These are phyloP conservation scores for Dunckerocampus dactyliophorus DNA, from an alignment of 2,113 vertebrate species.

Conservation along the genomic window DNA sequence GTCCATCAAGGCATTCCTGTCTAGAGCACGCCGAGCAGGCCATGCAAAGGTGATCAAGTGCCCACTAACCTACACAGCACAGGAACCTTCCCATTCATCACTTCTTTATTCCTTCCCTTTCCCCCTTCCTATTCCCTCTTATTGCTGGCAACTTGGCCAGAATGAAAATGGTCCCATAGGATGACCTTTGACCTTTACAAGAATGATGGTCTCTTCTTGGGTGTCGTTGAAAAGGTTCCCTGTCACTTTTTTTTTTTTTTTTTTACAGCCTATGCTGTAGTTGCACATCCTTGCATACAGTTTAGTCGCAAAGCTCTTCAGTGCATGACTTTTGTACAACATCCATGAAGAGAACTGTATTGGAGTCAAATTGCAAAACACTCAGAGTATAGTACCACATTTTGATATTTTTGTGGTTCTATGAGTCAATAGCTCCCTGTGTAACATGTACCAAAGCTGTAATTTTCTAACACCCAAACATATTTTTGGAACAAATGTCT, in stretches of 20 bases:
- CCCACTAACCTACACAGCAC: neutral
- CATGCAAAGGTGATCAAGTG: slow-evolving; percentile 15
- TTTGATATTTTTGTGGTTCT: no score
- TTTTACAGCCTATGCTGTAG: no score
- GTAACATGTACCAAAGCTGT: no score
- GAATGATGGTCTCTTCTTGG: slow-evolving; percentile 25
- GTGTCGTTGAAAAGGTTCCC: slow-evolving; percentile 23
- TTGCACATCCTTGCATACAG: slow-evolving; percentile 7
- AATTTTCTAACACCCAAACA: no score
- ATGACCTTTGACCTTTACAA: slow-evolving; percentile 40
- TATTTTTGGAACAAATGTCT: no score
- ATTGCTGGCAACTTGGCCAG: slow-evolving; percentile 25
- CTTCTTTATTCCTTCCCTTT: slow-evolving; percentile 21
- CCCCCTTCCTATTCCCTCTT: slow-evolving; percentile 9
- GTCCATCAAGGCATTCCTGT: slow-evolving; percentile 46
- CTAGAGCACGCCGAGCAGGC: slow-evolving; percentile 4
- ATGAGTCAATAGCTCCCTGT: no score
- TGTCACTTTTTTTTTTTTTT: neutral
- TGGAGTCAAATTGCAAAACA: no score
- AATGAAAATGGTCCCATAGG: slow-evolving; percentile 18
- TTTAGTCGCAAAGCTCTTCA: no score
- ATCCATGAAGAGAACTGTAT: no score
- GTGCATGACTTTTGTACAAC: no score
- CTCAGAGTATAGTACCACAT: no score
- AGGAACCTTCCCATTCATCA: slow-evolving; percentile 39